Conservation (phyloP, 2,888 invertebrate species). For the Papilio elwesi region DNA sequence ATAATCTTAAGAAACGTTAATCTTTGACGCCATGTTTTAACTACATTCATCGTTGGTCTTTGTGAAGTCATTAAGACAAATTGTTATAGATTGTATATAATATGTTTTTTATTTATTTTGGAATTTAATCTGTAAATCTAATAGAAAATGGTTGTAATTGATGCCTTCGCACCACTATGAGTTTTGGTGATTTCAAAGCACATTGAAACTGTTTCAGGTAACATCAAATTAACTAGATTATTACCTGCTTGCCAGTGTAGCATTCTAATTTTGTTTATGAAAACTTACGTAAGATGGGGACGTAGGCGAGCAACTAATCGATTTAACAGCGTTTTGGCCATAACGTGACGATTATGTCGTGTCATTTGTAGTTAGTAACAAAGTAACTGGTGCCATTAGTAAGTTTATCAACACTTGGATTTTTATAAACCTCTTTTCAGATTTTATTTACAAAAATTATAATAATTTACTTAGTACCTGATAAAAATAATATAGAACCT, state of each 20-base stretch:
- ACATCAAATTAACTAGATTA: background rate
- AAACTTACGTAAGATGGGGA: background rate
- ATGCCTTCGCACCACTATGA: background rate
- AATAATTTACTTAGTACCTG: too few species aligned
- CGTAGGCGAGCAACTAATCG: background rate
- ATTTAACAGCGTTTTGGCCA: background rate
- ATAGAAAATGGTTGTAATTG: background rate
- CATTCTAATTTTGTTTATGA: background rate
- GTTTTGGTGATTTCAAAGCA: background rate
- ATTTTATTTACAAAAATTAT: background rate
- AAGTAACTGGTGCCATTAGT: background rate
- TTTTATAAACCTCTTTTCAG: background rate
- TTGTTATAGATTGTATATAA: background rate
- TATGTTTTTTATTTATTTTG: background rate
- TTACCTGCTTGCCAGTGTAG: background rate
- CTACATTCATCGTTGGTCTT: background rate
- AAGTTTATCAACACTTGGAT: conserved; percentile 1
- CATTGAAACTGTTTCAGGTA: conserved; percentile 12
- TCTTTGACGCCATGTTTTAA: too few species aligned
- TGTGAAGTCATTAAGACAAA: background rate
- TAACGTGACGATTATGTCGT: too few species aligned
- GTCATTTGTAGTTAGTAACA: background rate
- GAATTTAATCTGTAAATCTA: background rate
- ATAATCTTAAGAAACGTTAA: too few species aligned
- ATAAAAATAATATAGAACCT: too few species aligned